Evolutionary conservation across 92 coral and sea anemone genomes (phyloP).

Genomic region (Umimayanthus kanabou): DNA sequence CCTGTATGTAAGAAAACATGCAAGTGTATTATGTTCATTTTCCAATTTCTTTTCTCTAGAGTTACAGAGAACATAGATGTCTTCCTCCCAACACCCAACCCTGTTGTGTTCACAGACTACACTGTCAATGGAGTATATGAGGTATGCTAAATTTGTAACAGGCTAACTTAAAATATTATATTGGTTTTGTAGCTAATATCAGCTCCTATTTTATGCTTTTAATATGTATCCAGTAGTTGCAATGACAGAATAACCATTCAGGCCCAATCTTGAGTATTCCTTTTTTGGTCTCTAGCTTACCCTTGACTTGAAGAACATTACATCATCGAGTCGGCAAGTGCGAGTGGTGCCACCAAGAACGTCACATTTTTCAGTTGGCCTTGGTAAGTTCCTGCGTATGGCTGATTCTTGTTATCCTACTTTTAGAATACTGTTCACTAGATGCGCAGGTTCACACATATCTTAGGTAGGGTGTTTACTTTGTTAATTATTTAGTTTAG

Average conservation of each 20-base stretch:
- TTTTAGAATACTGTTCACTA: too few species aligned
- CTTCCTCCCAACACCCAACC: slow-evolving; percentile 84
- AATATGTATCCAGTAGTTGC: too few species aligned
- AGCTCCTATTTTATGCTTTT: too few species aligned
- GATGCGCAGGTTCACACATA: too few species aligned
- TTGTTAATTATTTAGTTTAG: too few species aligned
- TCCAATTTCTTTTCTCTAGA: slow-evolving; percentile 22
- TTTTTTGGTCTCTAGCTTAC: slow-evolving; percentile 53
- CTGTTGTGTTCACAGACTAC: slow-evolving; percentile 85
- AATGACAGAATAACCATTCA: not conserved
- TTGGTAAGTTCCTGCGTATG: slow-evolving; percentile 65
- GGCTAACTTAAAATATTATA: too few species aligned
- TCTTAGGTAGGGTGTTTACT: too few species aligned
- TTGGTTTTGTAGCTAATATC: too few species aligned
- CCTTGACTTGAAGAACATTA: slow-evolving; percentile 91
- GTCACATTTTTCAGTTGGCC: slow-evolving; percentile 89
- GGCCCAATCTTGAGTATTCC: not conserved
- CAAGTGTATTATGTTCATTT: too few species aligned
- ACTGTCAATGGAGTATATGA: slow-evolving; percentile 89
- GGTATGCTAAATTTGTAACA: slow-evolving; percentile 49
- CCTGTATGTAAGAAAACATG: too few species aligned
- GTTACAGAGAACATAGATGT: slow-evolving; percentile 61
- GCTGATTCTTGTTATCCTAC: too few species aligned
- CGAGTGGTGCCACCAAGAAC: slow-evolving; percentile 90
- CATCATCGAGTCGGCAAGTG: slow-evolving; percentile 95